These are phyloP conservation scores for Sebastes umbrosus DNA, from an alignment of 2,797 vertebrate genomes.

Conservation along the genomic window DNA sequence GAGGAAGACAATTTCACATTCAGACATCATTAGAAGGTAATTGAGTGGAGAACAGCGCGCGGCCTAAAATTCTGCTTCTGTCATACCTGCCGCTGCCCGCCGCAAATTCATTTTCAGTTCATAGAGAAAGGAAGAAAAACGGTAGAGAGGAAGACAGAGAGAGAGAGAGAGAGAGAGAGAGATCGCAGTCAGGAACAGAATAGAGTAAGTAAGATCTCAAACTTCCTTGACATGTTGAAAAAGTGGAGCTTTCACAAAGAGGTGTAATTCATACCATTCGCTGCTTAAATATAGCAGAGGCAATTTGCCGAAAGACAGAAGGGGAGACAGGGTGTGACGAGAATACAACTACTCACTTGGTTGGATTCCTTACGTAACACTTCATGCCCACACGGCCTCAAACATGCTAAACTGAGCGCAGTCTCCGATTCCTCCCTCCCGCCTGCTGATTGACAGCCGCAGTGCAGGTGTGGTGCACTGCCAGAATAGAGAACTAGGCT, in stretches of 20 bases:
- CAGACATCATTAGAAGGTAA: conserved; percentile 75
- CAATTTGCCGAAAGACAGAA: conserved; percentile 65
- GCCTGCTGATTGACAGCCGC: conserved; percentile 76
- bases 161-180: conserved; percentile 1
- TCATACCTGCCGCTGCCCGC: conserved; percentile 54
- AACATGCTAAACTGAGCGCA: conserved; percentile 67
- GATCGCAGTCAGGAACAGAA: conserved; percentile 34
- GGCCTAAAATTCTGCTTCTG: conserved; percentile 56
- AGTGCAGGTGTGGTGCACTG: conserved; percentile 68
- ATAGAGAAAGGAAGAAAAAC: conserved; percentile 8
- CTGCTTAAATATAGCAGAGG: conserved; percentile 66
- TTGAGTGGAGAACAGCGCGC: conserved; percentile 61
- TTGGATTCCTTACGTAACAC: conserved; percentile 58
- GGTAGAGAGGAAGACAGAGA: background rate
- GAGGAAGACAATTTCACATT: conserved; percentile 62
- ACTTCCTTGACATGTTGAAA: conserved; percentile 60
- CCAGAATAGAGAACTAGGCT: conserved; percentile 63
- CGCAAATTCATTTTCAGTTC: conserved; percentile 63
- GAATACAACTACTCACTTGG: conserved; percentile 54
- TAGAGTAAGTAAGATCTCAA: conserved; percentile 62
- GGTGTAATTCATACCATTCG: conserved; percentile 48
- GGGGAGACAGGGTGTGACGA: conserved; percentile 47
- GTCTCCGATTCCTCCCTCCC: conserved; percentile 34
- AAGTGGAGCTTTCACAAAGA: conserved; percentile 47
- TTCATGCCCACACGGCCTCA: conserved; percentile 48